phyloP scores from a whole-genome alignment of 2,797 vertebrate species.

The Chelmon rostratus region DNA sequence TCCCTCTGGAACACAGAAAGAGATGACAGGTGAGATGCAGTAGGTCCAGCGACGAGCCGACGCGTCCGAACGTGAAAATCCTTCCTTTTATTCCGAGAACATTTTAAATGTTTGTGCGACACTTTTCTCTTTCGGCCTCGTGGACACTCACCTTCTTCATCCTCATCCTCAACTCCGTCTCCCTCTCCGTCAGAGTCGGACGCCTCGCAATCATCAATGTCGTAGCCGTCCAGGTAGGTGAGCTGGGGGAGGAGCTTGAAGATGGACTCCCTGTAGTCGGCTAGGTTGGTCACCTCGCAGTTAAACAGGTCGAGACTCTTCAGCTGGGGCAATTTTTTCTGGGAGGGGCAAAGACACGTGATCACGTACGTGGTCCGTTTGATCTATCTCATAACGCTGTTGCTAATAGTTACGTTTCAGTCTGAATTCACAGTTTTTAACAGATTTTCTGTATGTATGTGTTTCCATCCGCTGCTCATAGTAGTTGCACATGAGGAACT shows the following conservation, averaged over 20 bases:
- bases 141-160: slow-evolving; percentile 83
- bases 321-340: slow-evolving; percentile 94
- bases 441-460: too few species aligned
- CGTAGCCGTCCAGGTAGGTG: slow-evolving; percentile 93
- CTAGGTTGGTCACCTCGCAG: slow-evolving; percentile 94
- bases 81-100: too few species aligned
- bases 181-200: slow-evolving; percentile 92
- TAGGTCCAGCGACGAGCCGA: background rate
- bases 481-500: too few species aligned
- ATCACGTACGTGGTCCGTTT: background rate
- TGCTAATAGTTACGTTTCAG: too few species aligned
- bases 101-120: too few species aligned
- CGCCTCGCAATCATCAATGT: slow-evolving; percentile 90
- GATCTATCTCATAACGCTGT: too few species aligned
- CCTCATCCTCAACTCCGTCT: slow-evolving; percentile 86
- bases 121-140: too few species aligned
- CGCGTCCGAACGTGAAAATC: too few species aligned
- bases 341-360: background rate
- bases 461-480: too few species aligned
- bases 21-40: background rate
- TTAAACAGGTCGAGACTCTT: slow-evolving; percentile 95
- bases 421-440: too few species aligned
- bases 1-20: slow-evolving; percentile 72
- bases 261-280: slow-evolving; percentile 92
- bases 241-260: slow-evolving; percentile 93